phyloP scores from a whole-genome alignment of 1,140 invertebrate species.

The Eciton burchellii region DNA sequence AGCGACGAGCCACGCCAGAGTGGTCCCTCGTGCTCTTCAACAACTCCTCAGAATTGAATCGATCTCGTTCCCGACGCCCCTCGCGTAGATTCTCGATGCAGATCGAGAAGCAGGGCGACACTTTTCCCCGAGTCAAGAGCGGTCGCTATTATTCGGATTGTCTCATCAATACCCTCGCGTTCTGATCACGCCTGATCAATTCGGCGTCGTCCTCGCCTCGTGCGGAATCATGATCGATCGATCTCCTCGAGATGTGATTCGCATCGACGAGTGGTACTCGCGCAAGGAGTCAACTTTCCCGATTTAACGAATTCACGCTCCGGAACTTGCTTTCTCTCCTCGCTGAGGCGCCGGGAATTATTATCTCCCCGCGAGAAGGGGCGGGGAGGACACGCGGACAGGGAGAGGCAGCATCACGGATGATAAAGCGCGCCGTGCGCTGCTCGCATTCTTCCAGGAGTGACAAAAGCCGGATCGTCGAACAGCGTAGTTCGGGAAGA shows the following conservation, averaged over 20 bases:
- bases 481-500: slow-evolving; percentile 30
- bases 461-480: slow-evolving; percentile 19
- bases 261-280: not conserved
- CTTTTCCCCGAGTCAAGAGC: slow-evolving; percentile 81
- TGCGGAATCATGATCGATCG: slow-evolving; percentile 20
- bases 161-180: slow-evolving; percentile 63
- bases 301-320: slow-evolving; percentile 35
- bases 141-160: slow-evolving; percentile 81
- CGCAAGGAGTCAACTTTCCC: slow-evolving; percentile 19
- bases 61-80: slow-evolving; percentile 20
- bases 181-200: too few relatives aligned
- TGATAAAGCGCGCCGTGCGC: slow-evolving; percentile 63
- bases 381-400: not conserved
- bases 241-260: not conserved
- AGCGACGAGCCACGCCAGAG: slow-evolving; percentile 3
- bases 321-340: not conserved
- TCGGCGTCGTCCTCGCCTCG: slow-evolving; percentile 46
- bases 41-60: slow-evolving; percentile 9
- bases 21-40: slow-evolving; percentile 7
- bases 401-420: slow-evolving; percentile 17
- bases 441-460: slow-evolving; percentile 33
- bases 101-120: slow-evolving; percentile 69
- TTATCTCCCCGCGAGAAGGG: not conserved
- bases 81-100: slow-evolving; percentile 24
- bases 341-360: not conserved